These are phyloP conservation scores for Chrysomela aeneicollis DNA, from an alignment of 2,888 invertebrate species.

Conservation along the genomic window DNA sequence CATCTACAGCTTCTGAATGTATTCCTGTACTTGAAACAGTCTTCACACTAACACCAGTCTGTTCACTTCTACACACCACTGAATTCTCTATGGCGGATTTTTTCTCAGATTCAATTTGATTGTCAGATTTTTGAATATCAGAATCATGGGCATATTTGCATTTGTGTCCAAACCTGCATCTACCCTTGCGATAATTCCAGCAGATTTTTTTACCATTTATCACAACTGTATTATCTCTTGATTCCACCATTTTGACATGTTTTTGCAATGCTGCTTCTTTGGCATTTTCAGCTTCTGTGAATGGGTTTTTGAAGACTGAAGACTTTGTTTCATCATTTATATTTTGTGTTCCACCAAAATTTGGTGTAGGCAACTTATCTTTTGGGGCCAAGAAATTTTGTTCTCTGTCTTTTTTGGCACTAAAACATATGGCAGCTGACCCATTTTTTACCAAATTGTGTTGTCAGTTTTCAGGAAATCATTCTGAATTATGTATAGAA, in stretches of 20 bases:
- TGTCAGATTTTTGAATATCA: constrained; percentile 74
- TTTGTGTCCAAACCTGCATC: constrained; percentile 89
- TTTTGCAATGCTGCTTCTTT: constrained; percentile 77
- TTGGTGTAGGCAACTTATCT: constrained; percentile 70
- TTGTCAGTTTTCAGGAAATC: background rate
- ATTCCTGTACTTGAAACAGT: constrained; percentile 53
- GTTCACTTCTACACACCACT: constrained; percentile 44
- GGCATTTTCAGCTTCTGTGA: constrained; percentile 83
- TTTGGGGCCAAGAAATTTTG: constrained; percentile 28
- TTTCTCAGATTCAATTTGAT: constrained; percentile 68
- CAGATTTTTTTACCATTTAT: constrained; percentile 90
- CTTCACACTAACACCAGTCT: constrained; percentile 31
- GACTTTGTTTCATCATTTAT: constrained; percentile 58
- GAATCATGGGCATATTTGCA: constrained; percentile 93
- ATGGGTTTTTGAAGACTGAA: constrained; percentile 89
- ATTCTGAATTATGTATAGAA: too few species aligned
- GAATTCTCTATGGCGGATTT: constrained; percentile 55
- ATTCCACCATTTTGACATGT: constrained; percentile 38
- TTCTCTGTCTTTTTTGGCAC: constrained; percentile 45
- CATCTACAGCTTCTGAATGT: constrained; percentile 44
- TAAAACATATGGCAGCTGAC: constrained; percentile 59
- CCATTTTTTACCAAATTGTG: constrained; percentile 54
- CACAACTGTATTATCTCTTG: constrained; percentile 73
- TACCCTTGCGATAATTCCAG: constrained; percentile 91
- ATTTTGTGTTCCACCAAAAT: constrained; percentile 58